Evolutionary conservation across 2,888 invertebrate species (phyloP).

Genomic region (Beris morrisii): DNA sequence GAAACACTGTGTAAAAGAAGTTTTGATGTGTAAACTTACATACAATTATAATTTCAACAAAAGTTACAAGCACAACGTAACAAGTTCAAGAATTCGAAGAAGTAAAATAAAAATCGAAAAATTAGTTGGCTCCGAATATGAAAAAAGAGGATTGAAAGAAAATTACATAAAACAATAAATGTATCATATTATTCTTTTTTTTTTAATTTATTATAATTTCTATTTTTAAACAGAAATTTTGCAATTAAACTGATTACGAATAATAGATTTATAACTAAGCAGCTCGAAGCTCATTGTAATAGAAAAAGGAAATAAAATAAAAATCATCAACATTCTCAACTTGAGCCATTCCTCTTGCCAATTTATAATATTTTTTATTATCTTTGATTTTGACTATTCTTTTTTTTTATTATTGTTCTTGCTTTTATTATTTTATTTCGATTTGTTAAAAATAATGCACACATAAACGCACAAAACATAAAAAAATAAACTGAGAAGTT

Average conservation of each 20-base stretch:
- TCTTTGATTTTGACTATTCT: constrained; percentile 9
- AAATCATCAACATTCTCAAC: constrained; percentile 41
- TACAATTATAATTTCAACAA: constrained; percentile 25
- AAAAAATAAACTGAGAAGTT: constrained; percentile 10
- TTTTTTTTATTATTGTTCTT: constrained; percentile 16
- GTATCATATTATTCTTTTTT: not conserved
- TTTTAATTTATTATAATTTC: not conserved
- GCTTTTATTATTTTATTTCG: constrained; percentile 18
- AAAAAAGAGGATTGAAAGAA: too few relatives aligned
- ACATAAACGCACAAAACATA: not conserved
- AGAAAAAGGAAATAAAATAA: constrained; percentile 16
- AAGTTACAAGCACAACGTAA: too few relatives aligned
- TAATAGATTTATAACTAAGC: too few relatives aligned
- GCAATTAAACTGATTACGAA: too few relatives aligned
- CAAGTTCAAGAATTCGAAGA: too few relatives aligned
- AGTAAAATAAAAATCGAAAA: too few relatives aligned
- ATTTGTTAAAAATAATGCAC: constrained; percentile 13
- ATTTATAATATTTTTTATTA: constrained; percentile 28
- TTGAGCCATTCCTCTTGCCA: constrained; percentile 46
- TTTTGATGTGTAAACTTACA: constrained; percentile 25
- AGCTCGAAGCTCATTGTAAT: constrained; percentile 22
- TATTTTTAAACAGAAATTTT: not conserved
- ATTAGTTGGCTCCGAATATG: too few relatives aligned
- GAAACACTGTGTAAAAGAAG: constrained; percentile 40
- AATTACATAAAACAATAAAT: too few relatives aligned